Evolutionary conservation across 2,888 invertebrate genomes (phyloP), one percentile per base, ranked within the genome.

Genomic region (Entomobrya proxima): DNA sequence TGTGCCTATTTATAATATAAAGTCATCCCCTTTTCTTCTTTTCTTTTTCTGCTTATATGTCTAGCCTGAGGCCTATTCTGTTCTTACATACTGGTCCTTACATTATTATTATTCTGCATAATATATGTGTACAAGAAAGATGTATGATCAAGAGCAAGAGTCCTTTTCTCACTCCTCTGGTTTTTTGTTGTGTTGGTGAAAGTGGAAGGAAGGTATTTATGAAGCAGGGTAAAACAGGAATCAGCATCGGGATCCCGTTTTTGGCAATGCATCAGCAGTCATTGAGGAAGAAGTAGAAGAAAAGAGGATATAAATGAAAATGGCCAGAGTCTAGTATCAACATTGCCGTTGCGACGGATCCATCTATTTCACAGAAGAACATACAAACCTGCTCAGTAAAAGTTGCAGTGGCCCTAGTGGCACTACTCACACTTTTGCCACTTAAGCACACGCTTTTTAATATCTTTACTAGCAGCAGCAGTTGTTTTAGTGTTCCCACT

Each of bases 241-340:
- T 76, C 82, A 82, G 82, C 64, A 82, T 52, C 75, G 35, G 52
- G 75, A 50, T 75, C 67, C 52, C 44, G 30, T 83, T 83, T 76
- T 83, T 83, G 83, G 83, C 83, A 83, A 77, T 83, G 83, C 69
- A 37, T 83, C 77, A 83, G 83, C 55, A 76, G 75, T 69, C 40
- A 50, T 50, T 35, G 27, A 24, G n/a, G 74, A 74, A 52, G 40
- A 40, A 18, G 24, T 7, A 40, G 69, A 24, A 44, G 1, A 35
- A 35, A 44, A 58, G 74, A 32, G 47, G 9, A 35, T 35, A 37
- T 52, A 52, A 58, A 69, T 47, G 77, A 77, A 76, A 83, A 83
- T 76, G 64, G 76, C 52, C 67, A n/a, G 64, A n/a, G 40, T 9
- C 15, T 4, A 47, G 61, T 15, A 81, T 81, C 40, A 81, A 74